Percentiles rank a stretch among this genome's conserved stretches.
phyloP scores from a whole-genome alignment of 1,140 invertebrate genomes.

The Neodiprion fabricii region DNA sequence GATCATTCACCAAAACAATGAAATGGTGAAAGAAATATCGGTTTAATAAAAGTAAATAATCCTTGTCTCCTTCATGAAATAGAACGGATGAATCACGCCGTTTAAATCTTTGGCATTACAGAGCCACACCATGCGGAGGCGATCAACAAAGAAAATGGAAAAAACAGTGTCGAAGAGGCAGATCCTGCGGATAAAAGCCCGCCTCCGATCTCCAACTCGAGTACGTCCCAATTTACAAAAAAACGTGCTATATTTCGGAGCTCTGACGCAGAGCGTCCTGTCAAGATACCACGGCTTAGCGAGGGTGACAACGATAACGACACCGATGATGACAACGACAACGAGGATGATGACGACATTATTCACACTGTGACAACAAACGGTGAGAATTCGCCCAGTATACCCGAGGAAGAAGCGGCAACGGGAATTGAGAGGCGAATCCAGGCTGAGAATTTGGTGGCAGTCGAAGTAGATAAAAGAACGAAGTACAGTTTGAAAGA shows the following conservation, averaged over 20 bases:
- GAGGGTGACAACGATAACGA: neutral
- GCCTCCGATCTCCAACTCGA: constrained; percentile 29
- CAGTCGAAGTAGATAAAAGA: neutral
- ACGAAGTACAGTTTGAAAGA: constrained; percentile 39
- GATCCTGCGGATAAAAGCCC: constrained; percentile 46
- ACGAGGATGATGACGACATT: neutral
- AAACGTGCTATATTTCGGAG: constrained; percentile 11
- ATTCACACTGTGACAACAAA: constrained; percentile 14
- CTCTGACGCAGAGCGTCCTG: constrained; percentile 29
- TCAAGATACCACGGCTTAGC: constrained; percentile 40
- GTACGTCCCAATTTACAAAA: neutral
- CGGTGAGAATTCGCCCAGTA: neutral
- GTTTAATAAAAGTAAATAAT: neutral
- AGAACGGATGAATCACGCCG: constrained; percentile 6
- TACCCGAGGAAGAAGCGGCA: neutral
- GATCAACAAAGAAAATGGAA: constrained; percentile 44
- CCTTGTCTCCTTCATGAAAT: neutral
- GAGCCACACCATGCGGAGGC: constrained; percentile 44
- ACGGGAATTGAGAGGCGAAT: neutral
- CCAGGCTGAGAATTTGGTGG: neutral
- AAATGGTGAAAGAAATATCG: neutral
- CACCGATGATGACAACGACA: too few species aligned
- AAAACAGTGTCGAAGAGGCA: constrained; percentile 33
- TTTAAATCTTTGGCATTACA: constrained; percentile 55
- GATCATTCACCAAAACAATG: neutral